These are phyloP conservation scores for Parnassius mnemosyne DNA, from an alignment of 2,888 invertebrate genomes.

Conservation along the genomic window DNA sequence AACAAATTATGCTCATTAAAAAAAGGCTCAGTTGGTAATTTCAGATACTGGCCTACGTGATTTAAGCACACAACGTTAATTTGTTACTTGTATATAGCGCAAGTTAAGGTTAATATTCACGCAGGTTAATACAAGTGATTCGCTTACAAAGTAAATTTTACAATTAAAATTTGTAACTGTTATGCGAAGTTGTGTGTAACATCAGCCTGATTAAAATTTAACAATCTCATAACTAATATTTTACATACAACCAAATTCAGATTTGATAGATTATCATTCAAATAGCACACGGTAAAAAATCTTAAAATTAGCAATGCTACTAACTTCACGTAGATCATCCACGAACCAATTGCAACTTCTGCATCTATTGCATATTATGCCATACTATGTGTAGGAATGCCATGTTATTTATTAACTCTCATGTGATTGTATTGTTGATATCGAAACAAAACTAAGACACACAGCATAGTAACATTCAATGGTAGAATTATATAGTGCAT, in stretches of 20 bases:
- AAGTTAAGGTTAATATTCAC: constrained; percentile 22
- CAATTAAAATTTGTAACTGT: constrained; percentile 1
- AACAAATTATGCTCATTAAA: constrained; percentile 10
- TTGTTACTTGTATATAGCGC: constrained; percentile 17
- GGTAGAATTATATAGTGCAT: constrained; percentile 15
- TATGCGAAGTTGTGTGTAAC: background rate
- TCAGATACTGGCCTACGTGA: constrained; percentile 1
- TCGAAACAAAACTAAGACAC: background rate
- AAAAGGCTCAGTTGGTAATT: background rate
- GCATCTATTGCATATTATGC: background rate
- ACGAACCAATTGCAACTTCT: background rate
- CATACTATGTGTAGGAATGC: constrained; percentile 12
- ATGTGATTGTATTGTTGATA: background rate
- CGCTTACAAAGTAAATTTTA: background rate
- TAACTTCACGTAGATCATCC: background rate
- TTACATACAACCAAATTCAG: background rate
- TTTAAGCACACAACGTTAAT: constrained; percentile 18
- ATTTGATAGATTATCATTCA: background rate
- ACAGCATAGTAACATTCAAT: constrained; percentile 6
- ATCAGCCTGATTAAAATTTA: background rate
- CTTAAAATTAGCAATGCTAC: background rate
- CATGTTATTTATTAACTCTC: background rate
- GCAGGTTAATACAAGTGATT: constrained; percentile 5
- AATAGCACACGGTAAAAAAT: background rate
- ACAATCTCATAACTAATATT: constrained; percentile 11